Percentiles rank a stretch among this genome's conserved stretches.
These are phyloP conservation scores for Rambutsinella grinnellia DNA, from an alignment of 2,888 invertebrate genomes.

Conservation along the genomic window DNA sequence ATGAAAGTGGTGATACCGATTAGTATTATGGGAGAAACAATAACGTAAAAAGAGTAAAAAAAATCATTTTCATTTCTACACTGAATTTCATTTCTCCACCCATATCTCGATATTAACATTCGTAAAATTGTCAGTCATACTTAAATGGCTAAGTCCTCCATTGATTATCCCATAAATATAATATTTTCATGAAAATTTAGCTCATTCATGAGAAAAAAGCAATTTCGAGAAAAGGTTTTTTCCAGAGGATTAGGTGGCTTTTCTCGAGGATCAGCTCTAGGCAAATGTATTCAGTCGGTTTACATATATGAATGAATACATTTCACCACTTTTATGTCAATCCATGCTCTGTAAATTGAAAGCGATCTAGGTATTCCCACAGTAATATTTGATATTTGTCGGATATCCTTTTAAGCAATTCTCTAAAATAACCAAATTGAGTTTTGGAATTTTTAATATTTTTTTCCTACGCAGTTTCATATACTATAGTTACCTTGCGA, in stretches of 20 bases:
- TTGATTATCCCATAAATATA: conserved; percentile 20
- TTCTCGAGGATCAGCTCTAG: conserved; percentile 53
- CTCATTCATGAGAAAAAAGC: conserved; percentile 65
- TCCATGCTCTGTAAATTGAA: too few relatives aligned
- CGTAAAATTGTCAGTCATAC: background rate
- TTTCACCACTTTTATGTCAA: background rate
- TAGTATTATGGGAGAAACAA: background rate
- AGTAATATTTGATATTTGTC: too few relatives aligned
- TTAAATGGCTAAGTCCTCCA: background rate
- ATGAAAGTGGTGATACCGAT: background rate
- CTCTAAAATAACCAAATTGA: too few relatives aligned
- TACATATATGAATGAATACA: conserved; percentile 34
- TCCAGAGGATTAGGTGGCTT: conserved; percentile 60
- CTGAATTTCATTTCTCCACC: too few relatives aligned
- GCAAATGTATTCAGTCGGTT: conserved; percentile 38
- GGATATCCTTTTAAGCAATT: too few relatives aligned
- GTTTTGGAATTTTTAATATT: too few relatives aligned
- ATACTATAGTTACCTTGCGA: too few relatives aligned
- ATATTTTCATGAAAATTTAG: conserved; percentile 65
- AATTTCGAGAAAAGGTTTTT: conserved; percentile 66
- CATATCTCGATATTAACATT: too few relatives aligned
- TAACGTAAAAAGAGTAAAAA: background rate
- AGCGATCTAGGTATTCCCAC: too few relatives aligned
- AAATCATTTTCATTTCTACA: too few relatives aligned
- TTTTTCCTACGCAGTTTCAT: too few relatives aligned